Evolutionary conservation across 2,888 invertebrate genomes (phyloP).

Genomic region (Latrodectus elegans): DNA sequence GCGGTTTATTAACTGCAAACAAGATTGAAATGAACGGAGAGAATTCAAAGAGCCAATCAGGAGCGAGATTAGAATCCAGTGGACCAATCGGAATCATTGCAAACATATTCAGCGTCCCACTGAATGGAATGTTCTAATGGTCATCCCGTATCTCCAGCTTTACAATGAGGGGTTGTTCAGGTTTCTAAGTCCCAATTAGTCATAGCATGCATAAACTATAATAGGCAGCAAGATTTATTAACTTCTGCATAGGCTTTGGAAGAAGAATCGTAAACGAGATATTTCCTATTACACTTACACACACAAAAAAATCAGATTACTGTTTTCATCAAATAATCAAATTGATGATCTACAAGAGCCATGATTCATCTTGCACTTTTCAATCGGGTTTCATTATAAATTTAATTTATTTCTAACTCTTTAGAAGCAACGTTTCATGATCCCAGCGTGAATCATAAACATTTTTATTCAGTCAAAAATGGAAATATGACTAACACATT

Average conservation of each 20-base stretch:
- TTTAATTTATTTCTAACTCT: background rate
- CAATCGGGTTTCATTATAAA: background rate
- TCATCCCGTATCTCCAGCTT: background rate
- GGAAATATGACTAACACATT: no score
- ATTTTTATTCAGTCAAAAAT: no score
- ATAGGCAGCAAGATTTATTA: background rate
- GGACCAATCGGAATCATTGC: conserved; percentile 1
- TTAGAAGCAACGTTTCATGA: no score
- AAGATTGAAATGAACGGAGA: conserved; percentile 46
- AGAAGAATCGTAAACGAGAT: background rate
- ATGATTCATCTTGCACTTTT: background rate
- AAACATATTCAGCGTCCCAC: background rate
- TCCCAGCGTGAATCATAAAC: no score
- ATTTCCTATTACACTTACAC: background rate
- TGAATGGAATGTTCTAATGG: conserved; percentile 5
- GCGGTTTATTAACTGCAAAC: conserved; percentile 56
- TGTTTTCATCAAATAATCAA: conserved; percentile 1
- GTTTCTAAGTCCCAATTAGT: conserved; percentile 3
- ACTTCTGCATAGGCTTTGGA: background rate
- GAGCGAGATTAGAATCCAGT: conserved; percentile 3
- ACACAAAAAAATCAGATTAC: background rate
- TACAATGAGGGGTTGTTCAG: background rate
- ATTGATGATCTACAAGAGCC: background rate
- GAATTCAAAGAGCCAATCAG: conserved; percentile 40
- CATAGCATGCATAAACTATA: background rate